These are phyloP conservation scores for Gibbula magus DNA, from an alignment of 2,888 invertebrate genomes.

Conservation along the genomic window DNA sequence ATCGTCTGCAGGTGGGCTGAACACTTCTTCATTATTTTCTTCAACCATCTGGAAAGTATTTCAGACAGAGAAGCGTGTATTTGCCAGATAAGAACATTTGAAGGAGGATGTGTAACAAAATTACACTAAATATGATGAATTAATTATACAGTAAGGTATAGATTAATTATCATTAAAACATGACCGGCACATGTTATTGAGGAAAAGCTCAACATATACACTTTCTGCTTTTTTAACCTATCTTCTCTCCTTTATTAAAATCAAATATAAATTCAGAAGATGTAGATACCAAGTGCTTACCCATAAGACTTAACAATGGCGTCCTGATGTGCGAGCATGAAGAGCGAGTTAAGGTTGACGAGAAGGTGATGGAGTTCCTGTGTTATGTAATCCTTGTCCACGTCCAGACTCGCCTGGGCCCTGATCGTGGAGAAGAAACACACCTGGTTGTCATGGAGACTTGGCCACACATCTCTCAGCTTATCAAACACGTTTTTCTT, in stretches of 20 bases:
- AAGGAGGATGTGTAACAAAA: too few species aligned
- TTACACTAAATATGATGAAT: too few species aligned
- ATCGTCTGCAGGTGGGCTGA: slow-evolving; percentile 52
- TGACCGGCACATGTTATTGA: too few species aligned
- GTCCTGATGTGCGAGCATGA: slow-evolving; percentile 49
- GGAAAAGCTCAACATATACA: too few species aligned
- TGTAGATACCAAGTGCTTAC: slow-evolving; percentile 42
- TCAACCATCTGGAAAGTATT: slow-evolving; percentile 57
- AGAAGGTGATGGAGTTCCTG: slow-evolving; percentile 53
- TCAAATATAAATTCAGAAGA: too few species aligned
- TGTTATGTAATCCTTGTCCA: slow-evolving; percentile 60
- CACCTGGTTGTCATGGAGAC: slow-evolving; percentile 53
- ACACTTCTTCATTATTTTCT: slow-evolving; percentile 50
- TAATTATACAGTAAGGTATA: too few species aligned
- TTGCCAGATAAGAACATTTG: too few species aligned
- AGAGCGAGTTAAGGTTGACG: slow-evolving; percentile 54
- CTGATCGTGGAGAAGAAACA: slow-evolving; percentile 56
- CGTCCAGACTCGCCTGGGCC: slow-evolving; percentile 42
- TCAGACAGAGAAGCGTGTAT: background rate
- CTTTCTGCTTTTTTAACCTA: too few species aligned
- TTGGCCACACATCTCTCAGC: slow-evolving; percentile 61
- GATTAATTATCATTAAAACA: too few species aligned
- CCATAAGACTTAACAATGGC: slow-evolving; percentile 58
- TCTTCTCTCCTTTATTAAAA: too few species aligned
- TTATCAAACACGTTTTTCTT: slow-evolving; percentile 52